Conservation (phyloP, 2,888 invertebrate genomes). For the Cyclophora punctaria region DNA sequence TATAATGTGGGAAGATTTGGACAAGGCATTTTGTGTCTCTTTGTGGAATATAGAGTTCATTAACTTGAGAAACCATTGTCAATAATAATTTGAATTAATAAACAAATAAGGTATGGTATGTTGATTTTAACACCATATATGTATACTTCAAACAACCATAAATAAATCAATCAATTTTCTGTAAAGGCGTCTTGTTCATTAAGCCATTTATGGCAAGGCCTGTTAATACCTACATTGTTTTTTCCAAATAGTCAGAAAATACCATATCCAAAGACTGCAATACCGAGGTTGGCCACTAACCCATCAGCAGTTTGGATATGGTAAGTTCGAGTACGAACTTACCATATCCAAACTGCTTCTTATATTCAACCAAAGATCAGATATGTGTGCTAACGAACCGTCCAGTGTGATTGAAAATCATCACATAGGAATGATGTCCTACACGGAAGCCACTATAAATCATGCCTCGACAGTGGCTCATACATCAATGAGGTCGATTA, state of each 20-base stretch:
- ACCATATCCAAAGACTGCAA: not conserved
- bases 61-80: too few relatives aligned
- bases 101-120: too few relatives aligned
- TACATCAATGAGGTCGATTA: constrained; percentile 72
- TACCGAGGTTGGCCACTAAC: too few relatives aligned
- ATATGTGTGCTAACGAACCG: constrained; percentile 69
- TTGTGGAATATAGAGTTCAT: too few relatives aligned
- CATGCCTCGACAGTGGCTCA: constrained; percentile 64
- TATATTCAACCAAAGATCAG: constrained; percentile 32
- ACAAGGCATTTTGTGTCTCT: constrained; percentile 8
- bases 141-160: too few relatives aligned
- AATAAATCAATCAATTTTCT: too few relatives aligned
- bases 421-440: constrained; percentile 69
- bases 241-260: not conserved
- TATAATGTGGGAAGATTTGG: constrained; percentile 2
- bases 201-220: not conserved
- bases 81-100: too few relatives aligned
- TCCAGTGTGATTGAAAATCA: constrained; percentile 74
- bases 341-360: constrained; percentile 37
- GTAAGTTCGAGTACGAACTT: constrained; percentile 25
- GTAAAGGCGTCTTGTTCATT: too few relatives aligned
- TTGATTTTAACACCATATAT: too few relatives aligned
- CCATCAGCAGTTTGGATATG: constrained; percentile 37
- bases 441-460: constrained; percentile 73
- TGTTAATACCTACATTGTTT: not conserved